phyloP scores from a whole-genome alignment of 30 jellyfish, hydroid and myxozoan species.

The Aurelia sp. region DNA sequence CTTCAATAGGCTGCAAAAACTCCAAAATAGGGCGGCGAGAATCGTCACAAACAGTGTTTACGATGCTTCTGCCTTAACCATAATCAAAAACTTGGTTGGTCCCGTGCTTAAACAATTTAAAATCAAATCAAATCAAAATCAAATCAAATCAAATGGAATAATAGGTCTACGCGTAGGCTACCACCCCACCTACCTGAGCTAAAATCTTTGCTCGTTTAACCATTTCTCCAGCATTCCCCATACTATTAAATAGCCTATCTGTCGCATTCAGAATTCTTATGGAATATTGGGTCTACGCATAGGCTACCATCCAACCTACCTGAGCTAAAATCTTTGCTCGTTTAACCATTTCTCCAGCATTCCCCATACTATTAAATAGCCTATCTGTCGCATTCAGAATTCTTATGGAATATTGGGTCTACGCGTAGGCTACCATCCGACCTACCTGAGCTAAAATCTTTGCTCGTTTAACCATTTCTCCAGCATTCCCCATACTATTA shows the following conservation, averaged over 20 bases:
- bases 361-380: conserved; percentile 95
- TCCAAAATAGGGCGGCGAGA: no score
- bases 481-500: conserved; percentile 99
- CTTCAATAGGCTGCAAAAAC: no score
- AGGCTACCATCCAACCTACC: no score
- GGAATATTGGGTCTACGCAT: no score
- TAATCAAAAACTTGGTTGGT: no score
- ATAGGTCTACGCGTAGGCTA: no score
- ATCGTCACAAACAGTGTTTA: no score
- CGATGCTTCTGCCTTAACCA: no score
- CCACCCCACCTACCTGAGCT: conserved; percentile 96
- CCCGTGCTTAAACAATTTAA: no score
- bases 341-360: conserved; percentile 97
- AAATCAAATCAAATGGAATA: no score
- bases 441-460: conserved; percentile 95
- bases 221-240: conserved; percentile 99
- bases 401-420: no score
- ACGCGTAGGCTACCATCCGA: neutral
- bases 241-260: conserved; percentile 92
- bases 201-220: conserved; percentile 94
- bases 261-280: conserved; percentile 96
- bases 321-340: conserved; percentile 97
- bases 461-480: conserved; percentile 97
- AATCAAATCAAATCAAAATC: no score
- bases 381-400: conserved; percentile 97